A percentile compares a stretch with the other conserved stretches of the same genome.
Evolutionary conservation across 2,113 vertebrate genomes (phyloP).

Genomic region (Dolichallabes microphthalmus): DNA sequence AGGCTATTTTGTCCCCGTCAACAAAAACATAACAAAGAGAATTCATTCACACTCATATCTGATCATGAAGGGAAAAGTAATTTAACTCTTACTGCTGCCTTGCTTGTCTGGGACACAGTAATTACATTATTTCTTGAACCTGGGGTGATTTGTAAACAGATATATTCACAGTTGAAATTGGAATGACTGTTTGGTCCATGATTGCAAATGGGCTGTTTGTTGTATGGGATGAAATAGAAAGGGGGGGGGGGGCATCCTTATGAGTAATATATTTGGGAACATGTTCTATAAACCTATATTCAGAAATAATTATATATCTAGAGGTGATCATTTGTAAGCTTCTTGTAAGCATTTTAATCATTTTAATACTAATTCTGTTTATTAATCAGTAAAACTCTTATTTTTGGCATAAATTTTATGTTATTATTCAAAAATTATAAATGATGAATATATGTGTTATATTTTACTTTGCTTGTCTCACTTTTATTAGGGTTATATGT

Average conservation of each 20-base stretch:
- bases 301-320: neutral
- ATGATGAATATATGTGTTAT: neutral
- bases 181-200: constrained; percentile 36
- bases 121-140: constrained; percentile 25
- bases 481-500: too few relatives aligned
- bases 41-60: constrained; percentile 28
- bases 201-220: constrained; percentile 21
- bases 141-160: constrained; percentile 29
- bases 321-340: neutral
- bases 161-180: constrained; percentile 9
- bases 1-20: constrained; percentile 44
- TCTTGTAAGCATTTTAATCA: neutral
- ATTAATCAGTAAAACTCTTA: too few relatives aligned
- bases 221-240: neutral
- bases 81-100: constrained; percentile 18
- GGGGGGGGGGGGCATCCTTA: neutral
- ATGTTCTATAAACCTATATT: neutral
- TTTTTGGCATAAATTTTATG: too few relatives aligned
- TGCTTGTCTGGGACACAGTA: constrained; percentile 28
- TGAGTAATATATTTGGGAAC: neutral
- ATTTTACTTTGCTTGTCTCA: neutral
- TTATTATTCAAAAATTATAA: neutral
- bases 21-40: constrained; percentile 40
- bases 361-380: neutral
- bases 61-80: constrained; percentile 39